A percentile compares a stretch with the other conserved stretches of the same genome.
Evolutionary conservation across 92 coral and sea anemone species (phyloP).

Genomic region (Diadumene lineata): DNA sequence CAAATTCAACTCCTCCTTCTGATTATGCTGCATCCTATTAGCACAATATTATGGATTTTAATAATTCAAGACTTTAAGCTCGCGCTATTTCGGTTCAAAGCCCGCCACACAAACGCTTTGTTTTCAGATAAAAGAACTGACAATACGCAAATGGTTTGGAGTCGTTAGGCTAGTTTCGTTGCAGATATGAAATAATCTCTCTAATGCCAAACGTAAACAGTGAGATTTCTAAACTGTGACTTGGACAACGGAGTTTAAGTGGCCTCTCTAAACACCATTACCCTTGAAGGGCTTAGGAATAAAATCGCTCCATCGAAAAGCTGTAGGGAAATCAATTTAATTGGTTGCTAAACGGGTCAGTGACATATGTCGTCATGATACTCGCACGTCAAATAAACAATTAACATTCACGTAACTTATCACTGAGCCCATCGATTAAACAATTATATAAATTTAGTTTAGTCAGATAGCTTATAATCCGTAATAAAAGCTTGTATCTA

Average conservation of each 20-base stretch:
- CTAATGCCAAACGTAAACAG: not conserved
- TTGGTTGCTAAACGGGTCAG: not conserved
- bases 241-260: not conserved
- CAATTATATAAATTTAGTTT: not conserved
- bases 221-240: not conserved
- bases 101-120: constrained; percentile 6
- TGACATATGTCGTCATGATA: not conserved
- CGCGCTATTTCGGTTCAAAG: constrained; percentile 6
- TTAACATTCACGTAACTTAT: not conserved
- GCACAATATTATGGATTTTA: constrained; percentile 19
- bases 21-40: constrained; percentile 21
- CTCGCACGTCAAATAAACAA: too few species aligned
- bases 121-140: not conserved
- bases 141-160: not conserved
- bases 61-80: constrained; percentile 9
- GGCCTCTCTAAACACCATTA: not conserved
- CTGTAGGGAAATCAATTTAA: not conserved
- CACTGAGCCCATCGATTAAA: not conserved
- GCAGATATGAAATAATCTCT: not conserved
- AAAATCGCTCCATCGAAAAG: not conserved
- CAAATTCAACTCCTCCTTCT: constrained; percentile 23
- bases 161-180: not conserved
- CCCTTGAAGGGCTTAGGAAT: not conserved
- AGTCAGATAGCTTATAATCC: not conserved
- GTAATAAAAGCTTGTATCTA: not conserved